A percentile compares a stretch with the other conserved stretches of the same genome.
These are phyloP conservation scores for Spisula subtruncata DNA, from an alignment of 2,888 invertebrate species.

Conservation along the genomic window DNA sequence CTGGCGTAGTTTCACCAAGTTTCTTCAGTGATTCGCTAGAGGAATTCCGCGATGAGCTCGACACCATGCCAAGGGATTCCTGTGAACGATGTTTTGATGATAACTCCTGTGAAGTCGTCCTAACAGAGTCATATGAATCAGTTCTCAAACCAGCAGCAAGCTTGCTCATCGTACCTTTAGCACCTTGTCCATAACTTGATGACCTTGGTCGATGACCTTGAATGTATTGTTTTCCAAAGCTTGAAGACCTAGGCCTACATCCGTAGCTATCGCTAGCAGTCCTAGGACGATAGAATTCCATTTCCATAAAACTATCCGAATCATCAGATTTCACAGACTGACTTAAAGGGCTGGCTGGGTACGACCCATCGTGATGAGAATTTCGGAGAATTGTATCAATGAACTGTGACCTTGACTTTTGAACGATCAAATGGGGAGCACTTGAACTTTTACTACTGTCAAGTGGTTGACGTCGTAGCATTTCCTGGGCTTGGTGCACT, in stretches of 20 bases:
- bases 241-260: conserved; percentile 83
- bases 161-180: conserved; percentile 73
- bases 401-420: conserved; percentile 63
- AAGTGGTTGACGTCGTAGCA: conserved; percentile 69
- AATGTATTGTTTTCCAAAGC: conserved; percentile 79
- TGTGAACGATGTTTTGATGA: conserved; percentile 73
- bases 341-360: conserved; percentile 77
- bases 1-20: conserved; percentile 69
- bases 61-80: conserved; percentile 79
- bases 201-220: conserved; percentile 83
- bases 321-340: conserved; percentile 82
- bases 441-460: conserved; percentile 90
- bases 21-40: conserved; percentile 82
- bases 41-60: conserved; percentile 79
- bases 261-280: conserved; percentile 85
- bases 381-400: conserved; percentile 52
- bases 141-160: conserved; percentile 67
- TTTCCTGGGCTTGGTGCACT: conserved; percentile 75
- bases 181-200: conserved; percentile 84
- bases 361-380: conserved; percentile 52
- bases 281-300: conserved; percentile 84
- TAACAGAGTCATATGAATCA: conserved; percentile 77
- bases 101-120: conserved; percentile 78
- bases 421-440: conserved; percentile 90
- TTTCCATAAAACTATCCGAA: conserved; percentile 86